phyloP scores from a whole-genome alignment of 2,113 vertebrate species.

The Cottus gobio region DNA sequence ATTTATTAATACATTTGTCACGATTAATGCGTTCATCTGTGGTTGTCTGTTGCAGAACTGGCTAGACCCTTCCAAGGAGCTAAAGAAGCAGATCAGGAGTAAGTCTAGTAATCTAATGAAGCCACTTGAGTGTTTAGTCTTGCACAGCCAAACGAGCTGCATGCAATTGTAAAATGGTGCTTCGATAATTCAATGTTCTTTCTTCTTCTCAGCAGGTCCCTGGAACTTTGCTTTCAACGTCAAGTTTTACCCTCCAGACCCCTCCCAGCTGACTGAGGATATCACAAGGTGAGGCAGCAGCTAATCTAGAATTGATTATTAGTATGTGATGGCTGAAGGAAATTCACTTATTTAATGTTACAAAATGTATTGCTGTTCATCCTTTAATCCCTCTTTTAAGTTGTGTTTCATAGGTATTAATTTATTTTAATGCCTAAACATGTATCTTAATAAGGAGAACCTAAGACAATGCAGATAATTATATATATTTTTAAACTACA shows the following conservation, averaged over 20 bases:
- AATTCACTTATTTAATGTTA: background rate
- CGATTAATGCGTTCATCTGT: background rate
- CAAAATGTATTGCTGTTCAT: background rate
- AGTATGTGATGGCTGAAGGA: background rate
- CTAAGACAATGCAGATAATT: background rate
- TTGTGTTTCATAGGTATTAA: background rate
- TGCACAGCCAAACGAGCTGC: background rate
- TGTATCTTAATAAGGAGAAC: background rate
- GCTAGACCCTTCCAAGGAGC: conserved; percentile 95
- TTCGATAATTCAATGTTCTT: conserved; percentile 27
- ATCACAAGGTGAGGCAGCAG: conserved; percentile 90
- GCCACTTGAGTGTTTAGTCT: background rate
- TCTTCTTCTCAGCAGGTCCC: conserved; percentile 87
- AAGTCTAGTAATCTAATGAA: conserved; percentile 73
- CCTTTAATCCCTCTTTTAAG: background rate
- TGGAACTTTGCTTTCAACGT: conserved; percentile 98
- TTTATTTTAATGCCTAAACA: background rate
- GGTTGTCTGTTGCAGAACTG: conserved; percentile 89
- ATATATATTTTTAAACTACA: background rate
- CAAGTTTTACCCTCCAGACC: conserved; percentile 99
- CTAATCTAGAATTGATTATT: background rate
- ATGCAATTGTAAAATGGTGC: background rate
- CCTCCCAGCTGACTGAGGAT: conserved; percentile 94
- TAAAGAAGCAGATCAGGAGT: conserved; percentile 98
- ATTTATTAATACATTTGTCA: background rate